A percentile compares a stretch with the other conserved stretches of the same genome.
phyloP scores from a whole-genome alignment of 2,113 vertebrate genomes.

The Cyprinus carpio region DNA sequence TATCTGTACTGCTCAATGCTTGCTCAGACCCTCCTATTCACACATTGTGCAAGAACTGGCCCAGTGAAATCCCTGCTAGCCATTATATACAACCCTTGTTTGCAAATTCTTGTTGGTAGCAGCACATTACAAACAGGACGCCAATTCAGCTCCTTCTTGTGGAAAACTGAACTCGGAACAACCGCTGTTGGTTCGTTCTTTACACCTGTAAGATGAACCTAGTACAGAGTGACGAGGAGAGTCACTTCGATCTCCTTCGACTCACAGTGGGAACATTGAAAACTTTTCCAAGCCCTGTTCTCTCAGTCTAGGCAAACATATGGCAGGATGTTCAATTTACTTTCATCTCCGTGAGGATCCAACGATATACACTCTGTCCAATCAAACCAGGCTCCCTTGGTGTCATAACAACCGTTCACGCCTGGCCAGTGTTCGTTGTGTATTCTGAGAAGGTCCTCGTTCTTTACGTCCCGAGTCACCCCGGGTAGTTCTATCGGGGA shows the following conservation, averaged over 20 bases:
- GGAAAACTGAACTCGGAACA: constrained; percentile 68
- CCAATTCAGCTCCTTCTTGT: constrained; percentile 67
- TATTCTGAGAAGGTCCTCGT: constrained; percentile 84
- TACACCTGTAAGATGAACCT: constrained; percentile 69
- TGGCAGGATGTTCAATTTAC: constrained; percentile 96
- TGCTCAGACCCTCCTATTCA: constrained; percentile 61
- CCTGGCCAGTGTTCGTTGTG: constrained; percentile 86
- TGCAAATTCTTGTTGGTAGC: constrained; percentile 83
- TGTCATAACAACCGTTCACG: constrained; percentile 96
- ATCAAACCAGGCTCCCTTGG: constrained; percentile 95
- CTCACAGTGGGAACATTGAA: constrained; percentile 77
- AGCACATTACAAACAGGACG: constrained; percentile 82
- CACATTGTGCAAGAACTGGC: constrained; percentile 62
- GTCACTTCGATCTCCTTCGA: constrained; percentile 67
- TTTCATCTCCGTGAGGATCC: constrained; percentile 93
- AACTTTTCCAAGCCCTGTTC: constrained; percentile 72
- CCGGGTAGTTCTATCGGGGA: constrained; percentile 83
- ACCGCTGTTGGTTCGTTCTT: constrained; percentile 68
- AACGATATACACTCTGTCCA: constrained; percentile 98
- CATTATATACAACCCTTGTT: constrained; percentile 73
- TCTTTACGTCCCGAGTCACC: constrained; percentile 81
- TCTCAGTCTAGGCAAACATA: constrained; percentile 97
- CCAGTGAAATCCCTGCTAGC: constrained; percentile 66
- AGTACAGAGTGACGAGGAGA: constrained; percentile 63
- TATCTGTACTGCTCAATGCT: constrained; percentile 67